Conservation (phyloP, 2,113 vertebrate species). For the Hippocampus abdominalis region DNA sequence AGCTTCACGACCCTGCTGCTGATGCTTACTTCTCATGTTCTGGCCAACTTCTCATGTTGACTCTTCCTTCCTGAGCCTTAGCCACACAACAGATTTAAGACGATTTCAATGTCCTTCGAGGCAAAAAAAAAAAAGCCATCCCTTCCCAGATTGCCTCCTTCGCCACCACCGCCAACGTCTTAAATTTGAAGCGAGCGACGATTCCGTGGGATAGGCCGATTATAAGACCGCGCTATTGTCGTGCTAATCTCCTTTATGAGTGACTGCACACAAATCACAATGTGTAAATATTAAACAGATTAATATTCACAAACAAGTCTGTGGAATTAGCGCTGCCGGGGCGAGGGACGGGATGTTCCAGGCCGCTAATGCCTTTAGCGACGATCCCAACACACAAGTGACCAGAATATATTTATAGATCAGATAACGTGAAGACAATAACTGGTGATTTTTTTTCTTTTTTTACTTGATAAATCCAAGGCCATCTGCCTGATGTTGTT, state of each 20-base stretch:
- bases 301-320: conserved; percentile 74
- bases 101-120: conserved; percentile 57
- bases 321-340: conserved; percentile 51
- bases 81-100: conserved; percentile 55
- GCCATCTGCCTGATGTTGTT: conserved; percentile 36
- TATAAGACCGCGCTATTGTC: conserved; percentile 65
- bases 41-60: conserved; percentile 48
- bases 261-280: conserved; percentile 71
- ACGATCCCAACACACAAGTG: conserved; percentile 61
- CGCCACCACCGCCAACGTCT: conserved; percentile 17
- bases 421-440: conserved; percentile 64
- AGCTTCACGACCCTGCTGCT: conserved; percentile 20
- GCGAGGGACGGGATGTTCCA: conserved; percentile 54
- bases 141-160: conserved; percentile 5
- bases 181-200: conserved; percentile 50
- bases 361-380: conserved; percentile 55
- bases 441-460: conserved; percentile 24
- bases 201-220: conserved; percentile 66
- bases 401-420: conserved; percentile 68
- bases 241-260: conserved; percentile 74
- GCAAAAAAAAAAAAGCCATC: conserved; percentile 26
- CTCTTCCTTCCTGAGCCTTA: conserved; percentile 42
- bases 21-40: conserved; percentile 22
- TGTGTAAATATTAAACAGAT: conserved; percentile 77
- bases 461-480: conserved; percentile 33